A percentile compares a stretch with the other conserved stretches of the same genome.
Evolutionary conservation across 2,797 vertebrate species (phyloP).

Genomic region (Karalla daura): DNA sequence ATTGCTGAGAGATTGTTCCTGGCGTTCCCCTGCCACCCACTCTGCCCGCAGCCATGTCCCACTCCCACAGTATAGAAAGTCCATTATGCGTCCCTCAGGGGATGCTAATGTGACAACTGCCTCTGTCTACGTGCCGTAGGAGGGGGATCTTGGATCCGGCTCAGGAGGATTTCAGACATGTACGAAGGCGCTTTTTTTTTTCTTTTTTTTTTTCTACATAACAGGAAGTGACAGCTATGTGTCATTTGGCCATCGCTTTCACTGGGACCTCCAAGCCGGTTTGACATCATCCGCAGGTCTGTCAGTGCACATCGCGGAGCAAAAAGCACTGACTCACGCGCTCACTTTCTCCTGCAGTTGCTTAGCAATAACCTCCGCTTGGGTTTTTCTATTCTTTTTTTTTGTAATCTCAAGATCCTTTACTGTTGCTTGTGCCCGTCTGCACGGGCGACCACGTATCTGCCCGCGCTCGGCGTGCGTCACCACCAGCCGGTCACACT

Average conservation of each 20-base stretch:
- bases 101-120: slow-evolving; percentile 49
- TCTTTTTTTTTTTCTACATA: background rate
- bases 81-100: slow-evolving; percentile 51
- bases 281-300: slow-evolving; percentile 26
- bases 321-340: slow-evolving; percentile 30
- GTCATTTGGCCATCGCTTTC: slow-evolving; percentile 1
- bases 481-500: slow-evolving; percentile 59
- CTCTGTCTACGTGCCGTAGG: slow-evolving; percentile 47
- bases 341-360: slow-evolving; percentile 59
- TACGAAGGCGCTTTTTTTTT: background rate
- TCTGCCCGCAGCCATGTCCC: slow-evolving; percentile 42
- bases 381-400: too few species aligned
- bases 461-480: slow-evolving; percentile 50
- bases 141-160: slow-evolving; percentile 23
- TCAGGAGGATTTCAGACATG: slow-evolving; percentile 23
- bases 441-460: slow-evolving; percentile 30
- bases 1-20: slow-evolving; percentile 65
- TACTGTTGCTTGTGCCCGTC: slow-evolving; percentile 46
- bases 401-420: slow-evolving; percentile 38
- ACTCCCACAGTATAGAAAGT: slow-evolving; percentile 41
- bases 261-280: slow-evolving; percentile 6
- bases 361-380: slow-evolving; percentile 59
- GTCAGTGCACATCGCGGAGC: slow-evolving; percentile 24
- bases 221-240: slow-evolving; percentile 17
- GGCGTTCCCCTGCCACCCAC: slow-evolving; percentile 63